Conservation (phyloP, 2,888 invertebrate genomes). For the Mayetiola destructor region DNA sequence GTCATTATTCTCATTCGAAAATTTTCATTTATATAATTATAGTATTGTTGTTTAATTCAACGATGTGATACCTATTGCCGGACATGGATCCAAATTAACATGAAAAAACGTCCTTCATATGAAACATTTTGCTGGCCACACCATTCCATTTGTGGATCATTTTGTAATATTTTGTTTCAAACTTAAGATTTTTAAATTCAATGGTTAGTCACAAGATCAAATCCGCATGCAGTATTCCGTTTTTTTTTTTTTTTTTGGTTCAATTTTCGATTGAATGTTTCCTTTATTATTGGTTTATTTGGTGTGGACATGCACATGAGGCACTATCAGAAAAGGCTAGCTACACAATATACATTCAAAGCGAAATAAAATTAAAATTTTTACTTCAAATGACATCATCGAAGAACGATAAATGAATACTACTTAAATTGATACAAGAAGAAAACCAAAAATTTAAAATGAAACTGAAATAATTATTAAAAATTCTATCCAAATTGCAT, state of each 20-base stretch:
- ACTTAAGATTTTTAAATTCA: background rate
- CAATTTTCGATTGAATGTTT: background rate
- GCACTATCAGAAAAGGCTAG: slow-evolving; percentile 38
- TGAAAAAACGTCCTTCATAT: slow-evolving; percentile 32
- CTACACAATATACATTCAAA: slow-evolving; percentile 28
- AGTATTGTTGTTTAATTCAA: background rate
- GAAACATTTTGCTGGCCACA: slow-evolving; percentile 37
- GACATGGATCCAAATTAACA: too few relatives aligned
- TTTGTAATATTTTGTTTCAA: background rate
- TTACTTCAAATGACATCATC: background rate
- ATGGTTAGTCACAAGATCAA: background rate
- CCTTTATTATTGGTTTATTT: slow-evolving; percentile 17
- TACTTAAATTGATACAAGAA: background rate
- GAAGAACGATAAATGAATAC: background rate
- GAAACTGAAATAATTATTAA: background rate
- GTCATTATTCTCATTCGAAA: background rate
- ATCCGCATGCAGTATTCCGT: background rate
- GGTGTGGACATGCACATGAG: slow-evolving; percentile 37
- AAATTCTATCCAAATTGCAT: too few relatives aligned
- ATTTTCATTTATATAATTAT: too few relatives aligned
- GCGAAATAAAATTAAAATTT: background rate
- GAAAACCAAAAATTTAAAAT: background rate
- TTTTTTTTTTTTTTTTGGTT: background rate
- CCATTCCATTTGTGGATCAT: slow-evolving; percentile 28
- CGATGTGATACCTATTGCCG: background rate